Conservation (phyloP, 2,797 vertebrate species). For the Alfaro cultratus region DNA sequence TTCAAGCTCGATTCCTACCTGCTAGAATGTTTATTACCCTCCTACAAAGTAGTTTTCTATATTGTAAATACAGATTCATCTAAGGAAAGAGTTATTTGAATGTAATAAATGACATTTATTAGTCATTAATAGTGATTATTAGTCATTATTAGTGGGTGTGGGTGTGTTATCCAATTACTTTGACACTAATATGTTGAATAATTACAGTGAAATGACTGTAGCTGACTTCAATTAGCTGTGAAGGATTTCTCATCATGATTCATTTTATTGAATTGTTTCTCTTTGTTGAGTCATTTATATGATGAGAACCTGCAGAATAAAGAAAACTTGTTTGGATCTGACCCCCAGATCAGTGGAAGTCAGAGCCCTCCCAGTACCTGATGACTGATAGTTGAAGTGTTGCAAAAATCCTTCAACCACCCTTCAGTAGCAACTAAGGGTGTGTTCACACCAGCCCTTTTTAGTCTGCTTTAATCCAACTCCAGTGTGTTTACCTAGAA, state of each 20-base stretch:
- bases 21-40: background rate
- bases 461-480: too few species aligned
- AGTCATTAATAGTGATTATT: too few species aligned
- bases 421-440: too few species aligned
- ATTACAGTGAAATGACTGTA: background rate
- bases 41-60: background rate
- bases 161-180: background rate
- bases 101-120: background rate
- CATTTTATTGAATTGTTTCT: background rate
- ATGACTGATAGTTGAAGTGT: background rate
- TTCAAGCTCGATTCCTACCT: background rate
- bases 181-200: background rate
- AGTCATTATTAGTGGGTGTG: too few species aligned
- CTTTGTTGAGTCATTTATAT: background rate
- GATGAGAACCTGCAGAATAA: background rate
- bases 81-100: background rate
- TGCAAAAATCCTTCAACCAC: background rate
- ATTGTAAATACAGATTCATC: background rate
- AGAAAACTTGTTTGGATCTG: background rate
- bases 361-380: background rate
- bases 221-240: background rate
- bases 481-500: too few species aligned
- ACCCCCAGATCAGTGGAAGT: background rate
- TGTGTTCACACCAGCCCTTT: too few species aligned
- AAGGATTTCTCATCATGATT: background rate